Evolutionary conservation across 2,888 invertebrate species (phyloP).

Genomic region (Dascillus cervinus): DNA sequence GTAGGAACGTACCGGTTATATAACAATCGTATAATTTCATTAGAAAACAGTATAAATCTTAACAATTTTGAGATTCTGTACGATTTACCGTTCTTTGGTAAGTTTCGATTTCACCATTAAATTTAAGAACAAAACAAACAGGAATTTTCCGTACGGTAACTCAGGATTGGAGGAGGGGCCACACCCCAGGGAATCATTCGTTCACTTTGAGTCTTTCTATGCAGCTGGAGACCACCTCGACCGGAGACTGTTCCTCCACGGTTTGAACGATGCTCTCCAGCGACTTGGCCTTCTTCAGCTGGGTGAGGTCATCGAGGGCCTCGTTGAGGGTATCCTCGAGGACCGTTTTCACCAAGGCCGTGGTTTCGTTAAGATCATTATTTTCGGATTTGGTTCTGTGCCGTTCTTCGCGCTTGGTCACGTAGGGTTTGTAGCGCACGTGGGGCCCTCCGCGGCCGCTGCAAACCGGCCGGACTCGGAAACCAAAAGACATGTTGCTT

Average conservation of each 20-base stretch:
- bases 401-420: slow-evolving; percentile 47
- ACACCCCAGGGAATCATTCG: slow-evolving; percentile 39
- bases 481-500: slow-evolving; percentile 55
- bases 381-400: slow-evolving; percentile 57
- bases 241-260: slow-evolving; percentile 38
- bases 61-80: too few relatives aligned
- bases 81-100: too few relatives aligned
- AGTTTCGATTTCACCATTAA: too few relatives aligned
- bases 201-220: slow-evolving; percentile 56
- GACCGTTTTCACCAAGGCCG: slow-evolving; percentile 27
- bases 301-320: slow-evolving; percentile 27
- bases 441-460: too few relatives aligned
- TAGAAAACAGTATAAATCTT: too few relatives aligned
- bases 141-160: too few relatives aligned
- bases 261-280: slow-evolving; percentile 49
- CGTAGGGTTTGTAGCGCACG: slow-evolving; percentile 51
- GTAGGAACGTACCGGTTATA: too few relatives aligned
- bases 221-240: slow-evolving; percentile 54
- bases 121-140: too few relatives aligned
- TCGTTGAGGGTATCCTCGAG: slow-evolving; percentile 29
- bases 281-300: slow-evolving; percentile 54
- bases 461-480: slow-evolving; percentile 49
- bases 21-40: too few relatives aligned
- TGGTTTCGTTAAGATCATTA: slow-evolving; percentile 42
- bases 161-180: too few relatives aligned